Percentiles rank a stretch among this genome's conserved stretches.
Conservation (phyloP, 2,113 vertebrate genomes). For the Oreochromis aureus region DNA sequence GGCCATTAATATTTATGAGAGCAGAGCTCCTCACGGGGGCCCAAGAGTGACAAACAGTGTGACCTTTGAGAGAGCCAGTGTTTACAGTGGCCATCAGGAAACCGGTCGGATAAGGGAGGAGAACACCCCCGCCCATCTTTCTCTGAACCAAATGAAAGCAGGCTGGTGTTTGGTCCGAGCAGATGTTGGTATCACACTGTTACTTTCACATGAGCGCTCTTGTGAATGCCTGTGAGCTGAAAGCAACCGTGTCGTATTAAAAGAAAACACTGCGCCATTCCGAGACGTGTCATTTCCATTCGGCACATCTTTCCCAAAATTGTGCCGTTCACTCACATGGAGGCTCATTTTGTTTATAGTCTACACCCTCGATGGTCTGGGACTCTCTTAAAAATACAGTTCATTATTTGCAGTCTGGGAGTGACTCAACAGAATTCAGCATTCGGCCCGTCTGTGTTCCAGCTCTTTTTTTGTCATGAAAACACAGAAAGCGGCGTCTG, state of each 20-base stretch:
- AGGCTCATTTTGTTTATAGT: conserved; percentile 53
- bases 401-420: conserved; percentile 55
- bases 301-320: conserved; percentile 11
- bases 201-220: background rate
- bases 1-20: conserved; percentile 61
- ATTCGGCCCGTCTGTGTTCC: conserved; percentile 6
- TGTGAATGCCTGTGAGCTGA: background rate
- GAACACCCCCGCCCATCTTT: background rate
- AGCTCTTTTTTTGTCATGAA: conserved; percentile 34
- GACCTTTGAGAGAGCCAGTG: conserved; percentile 48
- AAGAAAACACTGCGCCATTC: background rate
- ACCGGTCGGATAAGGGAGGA: conserved; percentile 12
- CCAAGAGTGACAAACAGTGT: conserved; percentile 53
- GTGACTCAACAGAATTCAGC: conserved; percentile 33
- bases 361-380: conserved; percentile 42
- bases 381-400: conserved; percentile 43
- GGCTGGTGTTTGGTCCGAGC: conserved; percentile 22
- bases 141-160: conserved; percentile 41
- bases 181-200: conserved; percentile 31
- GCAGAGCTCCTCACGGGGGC: conserved; percentile 20
- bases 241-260: background rate
- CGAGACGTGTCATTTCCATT: conserved; percentile 36
- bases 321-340: background rate
- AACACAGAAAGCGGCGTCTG: conserved; percentile 13
- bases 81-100: conserved; percentile 55